phyloP scores from a whole-genome alignment of 2,797 vertebrate species.

The Molothrus ater region DNA sequence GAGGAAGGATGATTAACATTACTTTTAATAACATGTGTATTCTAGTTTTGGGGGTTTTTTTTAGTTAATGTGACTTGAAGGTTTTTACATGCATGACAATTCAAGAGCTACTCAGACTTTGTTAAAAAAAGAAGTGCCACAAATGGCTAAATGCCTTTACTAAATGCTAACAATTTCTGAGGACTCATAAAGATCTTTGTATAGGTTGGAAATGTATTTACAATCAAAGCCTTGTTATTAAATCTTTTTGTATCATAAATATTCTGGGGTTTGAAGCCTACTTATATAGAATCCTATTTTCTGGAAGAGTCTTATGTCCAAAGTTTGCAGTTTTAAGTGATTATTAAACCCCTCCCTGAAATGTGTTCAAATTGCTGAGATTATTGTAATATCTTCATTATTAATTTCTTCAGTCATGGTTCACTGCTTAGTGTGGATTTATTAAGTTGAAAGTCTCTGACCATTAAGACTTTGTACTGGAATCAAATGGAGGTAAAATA shows the following conservation, averaged over 20 bases:
- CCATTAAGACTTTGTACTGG: not conserved
- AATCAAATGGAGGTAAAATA: not conserved
- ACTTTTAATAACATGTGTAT: not conserved
- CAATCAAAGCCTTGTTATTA: not conserved
- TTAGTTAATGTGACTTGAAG: not conserved
- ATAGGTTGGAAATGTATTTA: not conserved
- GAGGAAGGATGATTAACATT: not conserved
- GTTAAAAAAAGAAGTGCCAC: not conserved
- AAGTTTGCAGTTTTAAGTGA: not conserved
- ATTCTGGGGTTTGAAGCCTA: not conserved
- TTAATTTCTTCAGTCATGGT: not conserved
- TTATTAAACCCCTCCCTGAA: not conserved
- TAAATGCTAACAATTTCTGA: not conserved
- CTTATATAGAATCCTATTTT: not conserved
- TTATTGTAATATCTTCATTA: not conserved
- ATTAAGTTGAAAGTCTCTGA: not conserved
- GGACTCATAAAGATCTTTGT: not conserved
- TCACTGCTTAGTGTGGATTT: not conserved
- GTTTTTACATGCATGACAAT: not conserved
- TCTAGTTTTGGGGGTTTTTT: not conserved
- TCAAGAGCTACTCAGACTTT: not conserved
- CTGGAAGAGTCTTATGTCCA: not conserved
- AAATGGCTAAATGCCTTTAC: not conserved
- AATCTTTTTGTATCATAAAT: not conserved
- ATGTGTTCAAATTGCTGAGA: not conserved